Percentiles rank a stretch among this genome's conserved stretches.
Evolutionary conservation across 2,113 vertebrate genomes (phyloP).

Genomic region (Phalacrocorax brasilianus): DNA sequence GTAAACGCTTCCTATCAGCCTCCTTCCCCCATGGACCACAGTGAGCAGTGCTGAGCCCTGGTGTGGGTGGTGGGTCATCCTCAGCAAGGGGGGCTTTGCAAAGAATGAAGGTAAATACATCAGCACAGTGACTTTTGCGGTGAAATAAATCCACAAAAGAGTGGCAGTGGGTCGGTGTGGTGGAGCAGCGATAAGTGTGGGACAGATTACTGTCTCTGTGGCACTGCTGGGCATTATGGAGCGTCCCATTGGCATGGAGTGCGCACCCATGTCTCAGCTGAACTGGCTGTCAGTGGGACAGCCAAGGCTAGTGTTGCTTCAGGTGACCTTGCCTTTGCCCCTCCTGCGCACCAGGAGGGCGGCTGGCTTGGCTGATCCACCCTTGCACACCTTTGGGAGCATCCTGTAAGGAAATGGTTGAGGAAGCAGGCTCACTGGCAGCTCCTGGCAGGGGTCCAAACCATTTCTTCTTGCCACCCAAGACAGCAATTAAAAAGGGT

Average conservation of each 20-base stretch:
- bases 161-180: background rate
- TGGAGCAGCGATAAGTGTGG: background rate
- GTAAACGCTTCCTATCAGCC: background rate
- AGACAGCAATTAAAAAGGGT: background rate
- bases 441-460: background rate
- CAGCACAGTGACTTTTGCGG: fast-evolving
- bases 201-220: background rate
- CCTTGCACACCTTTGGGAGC: too few relatives aligned
- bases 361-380: background rate
- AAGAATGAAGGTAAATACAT: background rate
- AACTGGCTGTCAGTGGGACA: background rate
- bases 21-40: background rate
- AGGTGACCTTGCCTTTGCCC: background rate
- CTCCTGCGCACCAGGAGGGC: background rate
- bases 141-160: background rate
- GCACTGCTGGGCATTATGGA: fast-evolving
- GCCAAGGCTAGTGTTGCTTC: background rate
- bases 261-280: fast-evolving
- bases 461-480: background rate
- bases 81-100: background rate
- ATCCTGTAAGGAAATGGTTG: background rate
- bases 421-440: background rate
- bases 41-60: fast-evolving
- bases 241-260: fast-evolving
- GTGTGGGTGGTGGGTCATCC: fast-evolving